Percentiles rank a stretch among this genome's conserved stretches.
phyloP scores from a whole-genome alignment of 1,140 invertebrate species.

The Physella acuta region DNA sequence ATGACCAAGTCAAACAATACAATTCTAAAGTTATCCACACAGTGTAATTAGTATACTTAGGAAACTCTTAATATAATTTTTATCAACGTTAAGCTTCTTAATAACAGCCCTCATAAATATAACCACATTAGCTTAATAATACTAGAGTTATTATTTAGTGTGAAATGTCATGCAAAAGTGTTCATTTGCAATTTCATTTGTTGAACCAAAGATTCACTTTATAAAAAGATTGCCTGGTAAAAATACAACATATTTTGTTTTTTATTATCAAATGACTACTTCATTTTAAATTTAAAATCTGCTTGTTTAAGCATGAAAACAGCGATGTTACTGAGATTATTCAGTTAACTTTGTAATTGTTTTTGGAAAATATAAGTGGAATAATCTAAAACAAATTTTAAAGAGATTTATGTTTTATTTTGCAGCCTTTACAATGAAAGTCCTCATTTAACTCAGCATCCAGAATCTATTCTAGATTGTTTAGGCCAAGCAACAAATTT shows the following conservation, averaged over 20 bases:
- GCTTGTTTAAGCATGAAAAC: background rate
- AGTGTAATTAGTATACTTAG: background rate
- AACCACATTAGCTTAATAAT: background rate
- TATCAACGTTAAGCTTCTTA: background rate
- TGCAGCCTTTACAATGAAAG: constrained; percentile 51
- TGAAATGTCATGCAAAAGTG: no score
- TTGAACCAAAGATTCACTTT: no score
- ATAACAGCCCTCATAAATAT: no score
- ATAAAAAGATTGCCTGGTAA: no score
- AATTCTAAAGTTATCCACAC: background rate
- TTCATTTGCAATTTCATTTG: no score
- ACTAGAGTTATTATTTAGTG: no score
- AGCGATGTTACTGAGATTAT: background rate
- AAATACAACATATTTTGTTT: background rate
- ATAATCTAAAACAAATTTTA: background rate
- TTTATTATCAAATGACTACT: background rate
- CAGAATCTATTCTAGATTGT: constrained; percentile 45
- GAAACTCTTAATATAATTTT: background rate
- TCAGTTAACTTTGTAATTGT: background rate
- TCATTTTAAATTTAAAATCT: background rate
- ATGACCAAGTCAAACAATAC: background rate
- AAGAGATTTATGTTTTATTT: background rate
- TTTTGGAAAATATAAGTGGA: background rate
- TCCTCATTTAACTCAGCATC: constrained; percentile 47
- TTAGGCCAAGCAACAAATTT: constrained; percentile 38